Conservation (phyloP, 2,888 invertebrate genomes). For the Lacanobia wlatinum region DNA sequence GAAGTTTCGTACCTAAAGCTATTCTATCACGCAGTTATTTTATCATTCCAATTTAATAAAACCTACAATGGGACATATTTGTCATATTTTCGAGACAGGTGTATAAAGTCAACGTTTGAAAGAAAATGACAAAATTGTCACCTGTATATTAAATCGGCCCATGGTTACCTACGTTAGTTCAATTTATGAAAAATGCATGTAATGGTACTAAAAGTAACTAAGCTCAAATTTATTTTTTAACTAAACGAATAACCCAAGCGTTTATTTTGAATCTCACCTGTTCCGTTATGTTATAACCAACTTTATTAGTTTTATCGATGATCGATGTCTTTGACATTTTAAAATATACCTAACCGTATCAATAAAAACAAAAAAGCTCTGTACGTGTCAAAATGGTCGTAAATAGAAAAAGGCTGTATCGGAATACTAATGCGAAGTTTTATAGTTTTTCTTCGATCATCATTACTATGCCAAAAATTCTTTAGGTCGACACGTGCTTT, state of each 20-base stretch:
- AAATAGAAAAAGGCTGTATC: slow-evolving; percentile 9
- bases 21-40: too few relatives aligned
- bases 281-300: not conserved
- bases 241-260: not conserved
- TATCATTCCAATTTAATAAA: too few relatives aligned
- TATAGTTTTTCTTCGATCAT: slow-evolving; percentile 40
- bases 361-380: slow-evolving; percentile 17
- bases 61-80: too few relatives aligned
- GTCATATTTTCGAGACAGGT: too few relatives aligned
- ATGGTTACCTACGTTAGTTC: too few relatives aligned
- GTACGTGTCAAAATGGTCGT: slow-evolving; percentile 14
- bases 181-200: not conserved
- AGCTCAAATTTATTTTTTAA: not conserved
- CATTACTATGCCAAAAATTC: slow-evolving; percentile 40
- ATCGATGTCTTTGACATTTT: not conserved
- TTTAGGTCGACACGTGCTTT: slow-evolving; percentile 61
- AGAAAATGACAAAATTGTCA: not conserved
- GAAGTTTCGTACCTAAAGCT: not conserved
- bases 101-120: too few relatives aligned
- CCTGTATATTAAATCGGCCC: too few relatives aligned
- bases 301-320: not conserved
- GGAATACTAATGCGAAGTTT: slow-evolving; percentile 58
- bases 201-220: not conserved
- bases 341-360: not conserved
- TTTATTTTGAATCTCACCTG: slow-evolving; percentile 10